Evolutionary conservation across 2,888 invertebrate species (phyloP), one percentile per base, ranked within the genome.

Genomic region (Caenorhabditis drosophilae): DNA sequence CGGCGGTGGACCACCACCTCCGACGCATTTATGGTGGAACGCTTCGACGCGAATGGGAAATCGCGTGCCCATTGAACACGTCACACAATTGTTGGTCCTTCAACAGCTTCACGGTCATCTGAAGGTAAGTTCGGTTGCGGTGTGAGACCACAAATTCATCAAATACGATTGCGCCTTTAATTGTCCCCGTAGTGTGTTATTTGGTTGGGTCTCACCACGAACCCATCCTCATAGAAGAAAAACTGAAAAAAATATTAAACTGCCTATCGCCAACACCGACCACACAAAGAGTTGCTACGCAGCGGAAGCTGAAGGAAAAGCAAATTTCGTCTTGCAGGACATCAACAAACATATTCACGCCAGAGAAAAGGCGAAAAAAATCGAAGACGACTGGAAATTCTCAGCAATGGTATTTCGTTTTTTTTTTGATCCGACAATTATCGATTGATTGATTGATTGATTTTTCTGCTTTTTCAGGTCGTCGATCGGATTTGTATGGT

Each of bases 401-500:
- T 67, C 75, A 1, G 74, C 75, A 0, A 72, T 74, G 68, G 75
- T 57, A 22, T 51, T 18, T 18, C 23, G 9, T n/a, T 46, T 46
- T 34, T 46, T 31, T 4, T 6, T 6, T 38, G 18, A 11, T 18
- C 15, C 4, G 7, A 38, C n/a, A n/a, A n/a, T n/a, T n/a, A n/a
- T n/a, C n/a, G n/a, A n/a, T n/a, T n/a, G n/a, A n/a, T n/a, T n/a
- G n/a, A n/a, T n/a, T n/a, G n/a, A n/a, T n/a, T n/a, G n/a, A n/a
- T n/a, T n/a, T n/a, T n/a, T n/a, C n/a, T n/a, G n/a, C n/a, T n/a
- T n/a, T n/a, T 53, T 23, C 46, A 55, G 56, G 69, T 75, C n/a
- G 69, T 77, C 31, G 77, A 77, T 45, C 69, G 77, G n/a, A 54
- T 75, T n/a, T 77, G 77, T 45, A 68, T 77, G 40, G 56, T 70